Conservation (phyloP, 37 sponge, comb jelly and placozoan species). For the Petrosia ficiformis region DNA sequence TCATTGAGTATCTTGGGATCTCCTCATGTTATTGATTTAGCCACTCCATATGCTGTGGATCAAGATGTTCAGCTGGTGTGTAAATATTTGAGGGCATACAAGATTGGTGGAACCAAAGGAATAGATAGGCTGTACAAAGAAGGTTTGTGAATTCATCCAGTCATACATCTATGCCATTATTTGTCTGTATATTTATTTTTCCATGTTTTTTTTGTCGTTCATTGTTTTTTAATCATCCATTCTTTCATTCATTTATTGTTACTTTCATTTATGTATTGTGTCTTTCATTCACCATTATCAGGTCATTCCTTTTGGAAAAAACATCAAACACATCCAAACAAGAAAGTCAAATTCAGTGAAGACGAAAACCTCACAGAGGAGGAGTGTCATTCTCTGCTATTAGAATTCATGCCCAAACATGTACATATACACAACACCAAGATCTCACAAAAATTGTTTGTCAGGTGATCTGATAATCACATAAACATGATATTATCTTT, state of each 20-base stretch:
- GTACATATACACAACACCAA: slow-evolving; percentile 43
- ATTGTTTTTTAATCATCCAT: neutral
- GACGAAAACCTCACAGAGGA: slow-evolving; percentile 25
- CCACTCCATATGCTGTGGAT: slow-evolving; percentile 49
- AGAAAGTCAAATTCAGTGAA: slow-evolving; percentile 53
- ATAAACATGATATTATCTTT: neutral
- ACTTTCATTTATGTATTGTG: too few relatives aligned
- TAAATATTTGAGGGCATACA: slow-evolving; percentile 76
- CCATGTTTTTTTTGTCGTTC: neutral
- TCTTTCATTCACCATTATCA: too few relatives aligned
- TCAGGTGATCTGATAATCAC: slow-evolving; percentile 41
- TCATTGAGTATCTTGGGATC: slow-evolving; percentile 53
- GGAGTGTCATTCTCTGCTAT: slow-evolving; percentile 61
- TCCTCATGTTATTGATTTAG: slow-evolving; percentile 32
- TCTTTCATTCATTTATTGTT: neutral
- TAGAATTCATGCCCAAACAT: slow-evolving; percentile 48
- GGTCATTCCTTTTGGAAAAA: too few relatives aligned
- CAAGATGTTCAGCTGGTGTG: slow-evolving; percentile 79
- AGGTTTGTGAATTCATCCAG: neutral
- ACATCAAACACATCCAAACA: neutral
- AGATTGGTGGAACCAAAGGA: neutral
- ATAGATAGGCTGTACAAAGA: slow-evolving; percentile 63
- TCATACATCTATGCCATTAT: neutral
- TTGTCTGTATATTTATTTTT: neutral
- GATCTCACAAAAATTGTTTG: slow-evolving; percentile 66